Evolutionary conservation across 2,113 vertebrate genomes (phyloP).

Genomic region (Corythornis cristatus): DNA sequence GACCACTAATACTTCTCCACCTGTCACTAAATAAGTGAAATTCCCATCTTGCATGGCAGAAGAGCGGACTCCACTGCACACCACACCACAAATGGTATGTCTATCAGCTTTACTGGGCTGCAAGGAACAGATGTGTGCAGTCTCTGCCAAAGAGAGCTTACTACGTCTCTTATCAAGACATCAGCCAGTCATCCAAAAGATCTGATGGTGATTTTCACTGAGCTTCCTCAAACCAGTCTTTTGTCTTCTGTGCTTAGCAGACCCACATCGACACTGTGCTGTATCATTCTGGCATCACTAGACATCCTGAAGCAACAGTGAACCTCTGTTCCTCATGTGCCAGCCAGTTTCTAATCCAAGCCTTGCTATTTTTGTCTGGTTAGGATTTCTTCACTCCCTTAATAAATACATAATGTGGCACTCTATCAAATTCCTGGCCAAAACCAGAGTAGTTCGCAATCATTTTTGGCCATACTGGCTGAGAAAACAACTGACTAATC

Average conservation of each 20-base stretch:
- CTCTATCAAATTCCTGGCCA: constrained; percentile 11
- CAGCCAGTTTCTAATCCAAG: constrained; percentile 31
- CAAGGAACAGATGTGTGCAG: background rate
- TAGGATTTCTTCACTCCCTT: constrained; percentile 47
- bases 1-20: background rate
- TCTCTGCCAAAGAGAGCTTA: background rate
- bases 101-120: background rate
- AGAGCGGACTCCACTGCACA: background rate
- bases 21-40: background rate
- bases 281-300: background rate
- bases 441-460: background rate
- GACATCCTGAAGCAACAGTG: constrained; percentile 1
- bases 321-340: constrained; percentile 16
- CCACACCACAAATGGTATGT: background rate
- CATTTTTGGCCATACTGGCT: background rate
- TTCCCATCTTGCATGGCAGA: background rate
- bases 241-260: background rate
- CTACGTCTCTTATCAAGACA: background rate
- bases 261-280: background rate
- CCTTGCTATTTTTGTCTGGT: constrained; percentile 39
- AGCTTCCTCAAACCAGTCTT: background rate
- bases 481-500: constrained; percentile 4
- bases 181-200: background rate
- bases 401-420: constrained; percentile 44
- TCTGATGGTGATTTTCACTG: background rate